Evolutionary conservation across 2,888 invertebrate species (phyloP), one percentile per base, ranked within the genome.

Genomic region (Monopis laevigella): DNA sequence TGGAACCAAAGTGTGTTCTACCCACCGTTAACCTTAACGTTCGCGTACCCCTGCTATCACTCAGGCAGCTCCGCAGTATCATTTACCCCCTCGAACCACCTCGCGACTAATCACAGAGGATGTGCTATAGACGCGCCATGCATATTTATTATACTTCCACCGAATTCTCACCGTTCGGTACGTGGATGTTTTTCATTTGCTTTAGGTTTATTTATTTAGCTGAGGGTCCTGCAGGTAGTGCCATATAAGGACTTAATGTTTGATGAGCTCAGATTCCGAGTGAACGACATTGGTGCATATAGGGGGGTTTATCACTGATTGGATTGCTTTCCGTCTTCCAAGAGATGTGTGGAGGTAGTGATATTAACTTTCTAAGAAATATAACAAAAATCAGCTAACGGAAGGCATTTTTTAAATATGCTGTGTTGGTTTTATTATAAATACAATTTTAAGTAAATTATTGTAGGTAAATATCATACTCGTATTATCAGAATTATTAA

Each of bases 41-140:
- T 29, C 29, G 17, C 40, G 40, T 70, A 66, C 75, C 74, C 70
- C 65, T 59, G 71, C 70, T 75, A 77, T 77, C 77, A 73, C 71
- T 45, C 45, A 45, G 34, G 77, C 78, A 80, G 75, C 74, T 75
- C n/a, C 73, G 70, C 69, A 65, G 71, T 72, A 70, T 72, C 74
- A 68, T 62, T 56, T 48, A 55, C 53, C 49, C 48, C 44, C 50
- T 52, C 53, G 44, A 45, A 14, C 13, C 65, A 65, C 65, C 61
- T 11, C 59, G 57, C 66, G 62, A 74, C 78, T 80, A 78, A 78
- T 78, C 80, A 80, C 77, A 61, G 74, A 77, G 78, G 74, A 74
- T 73, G 75, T 63, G 70, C 64, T 63, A 72, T 68, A 70, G 73
- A 78, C 78, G 77, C 70, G 74, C 68, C 71, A 75, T 78, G 80